Evolutionary conservation across 2,797 vertebrate genomes (phyloP), one percentile per base, ranked within the genome.

Genomic region (Gadopsis bispinosus): DNA sequence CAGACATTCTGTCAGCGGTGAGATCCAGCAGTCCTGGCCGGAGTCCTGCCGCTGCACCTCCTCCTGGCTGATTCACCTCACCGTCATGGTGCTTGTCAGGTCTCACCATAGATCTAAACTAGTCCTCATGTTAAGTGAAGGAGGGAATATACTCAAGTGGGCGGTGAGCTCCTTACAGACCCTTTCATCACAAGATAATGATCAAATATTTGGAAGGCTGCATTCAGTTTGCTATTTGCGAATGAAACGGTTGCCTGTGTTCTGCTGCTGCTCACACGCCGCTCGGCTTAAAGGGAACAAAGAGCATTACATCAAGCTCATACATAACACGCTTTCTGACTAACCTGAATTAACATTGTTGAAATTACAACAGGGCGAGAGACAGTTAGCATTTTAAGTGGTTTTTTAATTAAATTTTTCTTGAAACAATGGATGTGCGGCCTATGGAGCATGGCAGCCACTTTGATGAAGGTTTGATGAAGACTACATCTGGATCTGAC

Each of bases 31-130:
- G 29, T 20, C 20, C 59, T 47, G 35, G 2, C 58, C 20, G 17
- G 60, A 66, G 16, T 9, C 35, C 55, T 31, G 45, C 31, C 29
- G 41, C 41, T 26, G 69, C 45, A 51, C 33, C 45, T 7, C 58
- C 29, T 35, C 41, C 41, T 37, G 1, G 20, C 56, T 82, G 83
- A 87, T 61, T 86, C 88, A 87, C 48, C 66, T 14, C 29, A n/a
- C 56, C 19, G 64, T 65, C 68, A 66, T 59, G 33, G 1, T n/a
- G 19, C 26, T 43, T 45, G 51, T 62, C 69, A 62, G 79, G 53
- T 47, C n/a, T 53, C 2, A 16, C 33, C 47, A 1, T 20, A 12
- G 37, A 70, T 65, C 33, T 63, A 5, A 16, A 53, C 5, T 63
- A 16, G 70, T 79, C 33, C 39, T 29, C 11, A 4, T 73, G 22